phyloP scores from a whole-genome alignment of 2,797 vertebrate genomes.

The Salmo trutta region DNA sequence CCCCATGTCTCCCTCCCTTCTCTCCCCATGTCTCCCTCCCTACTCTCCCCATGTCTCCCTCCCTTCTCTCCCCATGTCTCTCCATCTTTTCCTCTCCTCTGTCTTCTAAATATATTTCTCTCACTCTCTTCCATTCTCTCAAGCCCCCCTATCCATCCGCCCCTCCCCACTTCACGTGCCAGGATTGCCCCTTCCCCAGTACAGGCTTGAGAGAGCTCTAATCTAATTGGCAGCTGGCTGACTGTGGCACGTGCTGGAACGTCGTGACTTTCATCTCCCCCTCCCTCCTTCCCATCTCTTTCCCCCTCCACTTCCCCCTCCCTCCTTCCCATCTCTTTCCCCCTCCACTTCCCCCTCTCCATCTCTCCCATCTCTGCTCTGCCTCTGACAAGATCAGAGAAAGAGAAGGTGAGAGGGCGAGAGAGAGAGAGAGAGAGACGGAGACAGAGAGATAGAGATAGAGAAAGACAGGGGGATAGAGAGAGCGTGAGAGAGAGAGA shows the following conservation, averaged over 20 bases:
- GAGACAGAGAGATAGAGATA: neutral
- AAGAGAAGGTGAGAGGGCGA: slow-evolving; percentile 4
- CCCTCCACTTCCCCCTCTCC: too few relatives aligned
- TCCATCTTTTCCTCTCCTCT: neutral
- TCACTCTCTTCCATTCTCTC: neutral
- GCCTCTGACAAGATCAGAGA: slow-evolving; percentile 26
- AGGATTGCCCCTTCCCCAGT: slow-evolving; percentile 29
- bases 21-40: slow-evolving; percentile 23
- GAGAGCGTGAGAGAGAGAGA: slow-evolving; percentile 1
- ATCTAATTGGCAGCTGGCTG: slow-evolving; percentile 64
- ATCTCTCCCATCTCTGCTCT: slow-evolving; percentile 1
- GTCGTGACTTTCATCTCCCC: slow-evolving; percentile 58
- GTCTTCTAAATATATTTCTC: slow-evolving; percentile 17
- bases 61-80: neutral
- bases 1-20: slow-evolving; percentile 7
- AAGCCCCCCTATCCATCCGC: too few relatives aligned
- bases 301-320: too few relatives aligned
- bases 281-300: slow-evolving; percentile 17
- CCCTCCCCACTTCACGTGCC: slow-evolving; percentile 20
- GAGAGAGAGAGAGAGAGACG: neutral
- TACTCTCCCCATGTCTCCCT: neutral
- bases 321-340: neutral
- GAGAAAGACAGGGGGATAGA: neutral
- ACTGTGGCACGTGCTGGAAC: slow-evolving; percentile 65
- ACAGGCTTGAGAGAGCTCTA: slow-evolving; percentile 43